Percentiles rank a stretch among this genome's conserved stretches.
Conservation (phyloP, 2,888 invertebrate genomes). For the Phengaris arion region DNA sequence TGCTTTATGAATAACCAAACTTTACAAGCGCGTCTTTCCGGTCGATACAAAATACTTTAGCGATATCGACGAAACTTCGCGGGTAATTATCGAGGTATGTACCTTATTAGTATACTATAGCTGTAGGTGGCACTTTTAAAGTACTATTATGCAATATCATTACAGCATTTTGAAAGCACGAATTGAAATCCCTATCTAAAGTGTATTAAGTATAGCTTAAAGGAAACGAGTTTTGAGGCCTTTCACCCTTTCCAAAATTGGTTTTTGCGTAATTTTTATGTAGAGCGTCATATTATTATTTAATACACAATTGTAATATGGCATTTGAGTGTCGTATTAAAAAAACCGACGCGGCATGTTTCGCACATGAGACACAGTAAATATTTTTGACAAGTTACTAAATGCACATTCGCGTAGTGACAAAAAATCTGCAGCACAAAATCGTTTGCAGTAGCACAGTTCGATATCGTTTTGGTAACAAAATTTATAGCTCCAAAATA, state of each 20-base stretch:
- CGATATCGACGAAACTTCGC: no score
- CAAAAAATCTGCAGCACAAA: no score
- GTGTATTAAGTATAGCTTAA: constrained; percentile 8
- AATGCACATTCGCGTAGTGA: no score
- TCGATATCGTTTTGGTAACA: not conserved
- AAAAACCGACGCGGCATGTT: no score
- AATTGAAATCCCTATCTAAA: constrained; percentile 24
- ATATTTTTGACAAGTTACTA: no score
- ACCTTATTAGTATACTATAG: not conserved
- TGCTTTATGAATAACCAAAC: no score
- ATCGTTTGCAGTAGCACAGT: not conserved
- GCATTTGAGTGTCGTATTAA: no score
- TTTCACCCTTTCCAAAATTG: not conserved
- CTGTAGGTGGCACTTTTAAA: not conserved
- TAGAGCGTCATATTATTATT: constrained; percentile 9
- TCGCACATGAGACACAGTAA: no score
- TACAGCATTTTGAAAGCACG: constrained; percentile 18
- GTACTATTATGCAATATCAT: constrained; percentile 17
- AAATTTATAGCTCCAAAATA: not conserved
- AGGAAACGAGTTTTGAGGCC: constrained; percentile 6
- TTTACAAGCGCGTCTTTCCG: no score
- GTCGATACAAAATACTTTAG: no score
- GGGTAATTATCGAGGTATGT: not conserved
- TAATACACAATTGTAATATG: not conserved
- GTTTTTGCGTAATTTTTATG: constrained; percentile 12